A percentile compares a stretch with the other conserved stretches of the same genome.
Conservation (phyloP, 2,113 vertebrate genomes). For the Chamaea fasciata region DNA sequence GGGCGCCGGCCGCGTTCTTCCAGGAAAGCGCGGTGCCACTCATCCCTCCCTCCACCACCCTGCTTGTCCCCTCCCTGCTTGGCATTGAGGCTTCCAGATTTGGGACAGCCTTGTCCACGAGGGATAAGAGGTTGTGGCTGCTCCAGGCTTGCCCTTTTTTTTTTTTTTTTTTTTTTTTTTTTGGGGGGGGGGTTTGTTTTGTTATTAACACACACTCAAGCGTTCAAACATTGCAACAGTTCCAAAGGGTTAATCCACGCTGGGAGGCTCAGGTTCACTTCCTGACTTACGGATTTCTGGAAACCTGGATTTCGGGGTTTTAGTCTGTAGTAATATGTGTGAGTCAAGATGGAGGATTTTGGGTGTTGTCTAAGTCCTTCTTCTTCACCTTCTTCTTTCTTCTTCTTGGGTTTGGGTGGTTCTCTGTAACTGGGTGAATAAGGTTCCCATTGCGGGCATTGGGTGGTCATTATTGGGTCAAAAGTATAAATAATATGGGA, state of each 20-base stretch:
- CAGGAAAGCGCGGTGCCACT: neutral
- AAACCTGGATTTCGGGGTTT: too few species aligned
- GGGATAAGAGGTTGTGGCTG: rapidly evolving
- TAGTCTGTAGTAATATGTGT: too few species aligned
- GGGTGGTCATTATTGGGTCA: too few species aligned
- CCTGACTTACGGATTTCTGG: neutral
- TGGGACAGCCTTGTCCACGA: neutral
- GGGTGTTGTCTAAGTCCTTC: too few species aligned
- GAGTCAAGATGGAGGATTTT: too few species aligned
- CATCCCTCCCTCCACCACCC: neutral
- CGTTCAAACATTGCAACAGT: rapidly evolving
- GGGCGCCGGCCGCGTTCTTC: neutral
- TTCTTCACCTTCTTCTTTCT: too few species aligned
- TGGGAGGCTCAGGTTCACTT: neutral
- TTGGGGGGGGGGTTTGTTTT: neutral
- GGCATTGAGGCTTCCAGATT: neutral
- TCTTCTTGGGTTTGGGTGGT: too few species aligned
- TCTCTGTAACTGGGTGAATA: too few species aligned
- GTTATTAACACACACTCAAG: rapidly evolving
- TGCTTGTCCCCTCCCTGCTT: too few species aligned
- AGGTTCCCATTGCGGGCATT: too few species aligned
- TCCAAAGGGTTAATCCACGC: neutral
- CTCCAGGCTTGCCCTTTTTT: neutral
- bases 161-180: neutral
- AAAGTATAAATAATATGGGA: too few species aligned